Base-by-base conservation (phyloP, 2,888 invertebrate species). In the Drosophila borealis region DNA sequence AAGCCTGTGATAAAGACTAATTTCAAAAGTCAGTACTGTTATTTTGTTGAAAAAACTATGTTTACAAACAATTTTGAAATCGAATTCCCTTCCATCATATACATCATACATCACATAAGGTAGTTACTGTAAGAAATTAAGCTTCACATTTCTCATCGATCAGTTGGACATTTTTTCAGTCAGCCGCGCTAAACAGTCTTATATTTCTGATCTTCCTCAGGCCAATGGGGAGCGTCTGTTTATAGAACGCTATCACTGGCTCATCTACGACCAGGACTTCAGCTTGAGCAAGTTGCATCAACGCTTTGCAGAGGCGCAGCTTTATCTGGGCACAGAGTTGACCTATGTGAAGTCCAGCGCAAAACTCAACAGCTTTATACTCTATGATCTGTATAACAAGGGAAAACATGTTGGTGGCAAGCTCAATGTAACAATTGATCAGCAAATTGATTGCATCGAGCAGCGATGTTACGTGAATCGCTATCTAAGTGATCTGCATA, bases 351-450 rank as follows among this genome's bases (percentile, higher is more conserved):
- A 46, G 3, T 50, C 60, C 0, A 49, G 19, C 17, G 1, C 8
- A 3, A 6, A 34, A 3, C 9, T n/a, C 0, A 39, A 49, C 0
- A 60, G 61, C 11, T 88, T 79, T 34, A 50, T 81, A 0, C 64
- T 89, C 2, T 91, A 88, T 46, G 93, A 93, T 81, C 67, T 92
- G 4, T 91, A 91, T 51, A 92, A 92, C 37, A 91, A 92, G 66
- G 93, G 92, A 0, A 79, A 78, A 13, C 78, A 81, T 14, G 51
- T 91, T 17, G 92, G 92, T 2, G 90, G 88, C 0, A 73, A 77
- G 14, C 62, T 92, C 0, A 92, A 92, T 70, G 76, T 91, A 13
- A 92, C 91, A 0, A 53, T 76, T 0, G 89, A 91, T 60, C 78
- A 75, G 41, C 74, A 87, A 60, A 60, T 91, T 2, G 51, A 36